A percentile compares a stretch with the other conserved stretches of the same genome.
phyloP scores from a whole-genome alignment of 2,113 vertebrate genomes.

The Marmota monax region DNA sequence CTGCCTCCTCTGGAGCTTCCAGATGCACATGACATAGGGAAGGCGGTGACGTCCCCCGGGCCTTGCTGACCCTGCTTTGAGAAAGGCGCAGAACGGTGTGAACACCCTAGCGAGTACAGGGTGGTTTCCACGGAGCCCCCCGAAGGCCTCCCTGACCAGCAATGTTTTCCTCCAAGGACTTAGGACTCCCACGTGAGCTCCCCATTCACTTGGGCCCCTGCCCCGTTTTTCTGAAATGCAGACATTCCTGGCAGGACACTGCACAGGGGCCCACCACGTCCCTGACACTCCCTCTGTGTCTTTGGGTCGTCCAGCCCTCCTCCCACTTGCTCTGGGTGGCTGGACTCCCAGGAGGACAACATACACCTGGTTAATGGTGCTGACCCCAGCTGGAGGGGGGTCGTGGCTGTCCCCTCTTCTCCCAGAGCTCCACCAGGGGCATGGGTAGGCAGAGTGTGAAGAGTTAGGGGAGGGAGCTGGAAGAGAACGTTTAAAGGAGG shows the following conservation, averaged over 20 bases:
- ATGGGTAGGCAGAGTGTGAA: accelerated
- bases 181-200: too few species aligned
- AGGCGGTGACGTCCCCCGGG: accelerated
- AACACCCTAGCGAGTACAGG: accelerated
- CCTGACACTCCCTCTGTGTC: neutral
- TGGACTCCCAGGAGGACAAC: neutral
- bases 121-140: neutral
- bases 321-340: neutral
- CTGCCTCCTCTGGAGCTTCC: neutral
- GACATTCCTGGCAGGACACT: neutral
- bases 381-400: accelerated
- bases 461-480: neutral
- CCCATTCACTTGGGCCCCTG: too few species aligned
- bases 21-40: accelerated
- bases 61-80: accelerated
- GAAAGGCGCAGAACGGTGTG: neutral
- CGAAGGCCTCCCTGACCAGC: neutral
- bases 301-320: neutral
- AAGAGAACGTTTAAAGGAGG: neutral
- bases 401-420: neutral
- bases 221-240: neutral
- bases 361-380: accelerated
- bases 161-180: neutral
- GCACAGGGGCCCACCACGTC: neutral
- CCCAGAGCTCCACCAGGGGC: neutral